Evolutionary conservation across 2,113 vertebrate species (phyloP).

Genomic region (Brachyistius frenatus): DNA sequence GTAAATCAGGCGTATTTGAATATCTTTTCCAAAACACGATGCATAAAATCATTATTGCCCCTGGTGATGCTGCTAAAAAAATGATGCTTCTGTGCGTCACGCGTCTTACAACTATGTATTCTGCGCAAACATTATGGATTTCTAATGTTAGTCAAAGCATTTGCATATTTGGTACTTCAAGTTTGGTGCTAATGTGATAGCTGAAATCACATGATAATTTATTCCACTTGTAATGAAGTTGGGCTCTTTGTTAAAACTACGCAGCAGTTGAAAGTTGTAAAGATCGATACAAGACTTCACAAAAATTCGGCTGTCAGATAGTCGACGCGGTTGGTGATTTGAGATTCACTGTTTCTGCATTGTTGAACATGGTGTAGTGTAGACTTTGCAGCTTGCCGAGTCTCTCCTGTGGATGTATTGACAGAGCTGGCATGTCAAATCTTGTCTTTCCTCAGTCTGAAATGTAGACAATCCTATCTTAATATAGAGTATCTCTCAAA

Average conservation of each 20-base stretch:
- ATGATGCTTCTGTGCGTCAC: slow-evolving; percentile 3
- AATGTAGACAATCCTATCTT: slow-evolving; percentile 28
- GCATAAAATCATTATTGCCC: slow-evolving; percentile 43
- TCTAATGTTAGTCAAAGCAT: neutral
- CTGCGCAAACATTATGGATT: neutral
- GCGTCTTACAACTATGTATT: neutral
- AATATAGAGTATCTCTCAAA: slow-evolving; percentile 15
- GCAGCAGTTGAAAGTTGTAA: neutral
- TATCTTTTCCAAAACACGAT: slow-evolving; percentile 43
- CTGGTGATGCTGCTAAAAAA: slow-evolving; percentile 23
- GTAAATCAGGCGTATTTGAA: slow-evolving; percentile 37
- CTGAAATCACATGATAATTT: neutral
- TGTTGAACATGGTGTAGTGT: slow-evolving; percentile 18
- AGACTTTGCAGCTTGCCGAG: slow-evolving; percentile 10
- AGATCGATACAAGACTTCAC: slow-evolving; percentile 19
- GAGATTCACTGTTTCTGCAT: slow-evolving; percentile 43
- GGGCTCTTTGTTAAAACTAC: neutral
- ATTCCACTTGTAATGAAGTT: neutral
- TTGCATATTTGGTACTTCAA: neutral
- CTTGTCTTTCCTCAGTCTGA: slow-evolving; percentile 31
- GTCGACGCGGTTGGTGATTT: slow-evolving; percentile 11
- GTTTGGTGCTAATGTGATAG: neutral
- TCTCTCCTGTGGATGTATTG: slow-evolving; percentile 39
- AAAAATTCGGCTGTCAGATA: slow-evolving; percentile 20
- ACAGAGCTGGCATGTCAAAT: slow-evolving; percentile 50